A percentile compares a stretch with the other conserved stretches of the same genome.
Evolutionary conservation across 2,797 vertebrate species (phyloP).

Genomic region (Amniataba percoides): DNA sequence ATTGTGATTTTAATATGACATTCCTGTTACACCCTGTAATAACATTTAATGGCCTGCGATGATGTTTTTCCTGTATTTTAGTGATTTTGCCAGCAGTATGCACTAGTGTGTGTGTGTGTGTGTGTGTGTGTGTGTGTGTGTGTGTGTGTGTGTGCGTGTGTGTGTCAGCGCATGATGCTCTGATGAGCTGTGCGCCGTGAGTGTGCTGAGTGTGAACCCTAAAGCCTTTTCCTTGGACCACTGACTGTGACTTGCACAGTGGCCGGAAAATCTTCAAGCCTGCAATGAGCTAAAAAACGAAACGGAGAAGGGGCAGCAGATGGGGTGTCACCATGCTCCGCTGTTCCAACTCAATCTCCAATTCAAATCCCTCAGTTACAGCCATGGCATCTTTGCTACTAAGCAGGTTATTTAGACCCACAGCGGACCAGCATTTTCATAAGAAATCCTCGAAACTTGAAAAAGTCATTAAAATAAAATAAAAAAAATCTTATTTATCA

Average conservation of each 20-base stretch:
- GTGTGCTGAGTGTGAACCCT: slow-evolving; percentile 41
- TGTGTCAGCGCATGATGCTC: slow-evolving; percentile 1
- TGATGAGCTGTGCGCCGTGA: slow-evolving; percentile 4
- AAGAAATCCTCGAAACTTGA: background rate
- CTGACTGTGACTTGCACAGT: slow-evolving; percentile 54
- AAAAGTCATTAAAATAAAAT: background rate
- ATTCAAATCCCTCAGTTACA: slow-evolving; percentile 48
- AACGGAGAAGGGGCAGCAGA: slow-evolving; percentile 44
- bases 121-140: slow-evolving; percentile 1
- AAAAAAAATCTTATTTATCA: background rate
- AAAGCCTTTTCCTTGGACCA: slow-evolving; percentile 45
- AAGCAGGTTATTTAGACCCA: slow-evolving; percentile 12
- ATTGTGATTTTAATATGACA: background rate
- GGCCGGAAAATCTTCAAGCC: slow-evolving; percentile 43
- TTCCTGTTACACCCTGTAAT: background rate
- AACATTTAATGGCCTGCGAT: background rate
- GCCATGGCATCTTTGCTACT: background rate
- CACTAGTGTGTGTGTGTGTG: slow-evolving; percentile 2
- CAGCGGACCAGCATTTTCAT: background rate
- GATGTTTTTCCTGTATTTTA: background rate
- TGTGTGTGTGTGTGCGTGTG: slow-evolving; percentile 5
- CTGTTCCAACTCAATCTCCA: slow-evolving; percentile 41
- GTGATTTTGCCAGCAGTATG: background rate
- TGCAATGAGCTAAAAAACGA: slow-evolving; percentile 53
- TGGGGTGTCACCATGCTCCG: slow-evolving; percentile 36